Evolutionary conservation across 2,888 invertebrate genomes (phyloP).

Genomic region (Altica lythri): DNA sequence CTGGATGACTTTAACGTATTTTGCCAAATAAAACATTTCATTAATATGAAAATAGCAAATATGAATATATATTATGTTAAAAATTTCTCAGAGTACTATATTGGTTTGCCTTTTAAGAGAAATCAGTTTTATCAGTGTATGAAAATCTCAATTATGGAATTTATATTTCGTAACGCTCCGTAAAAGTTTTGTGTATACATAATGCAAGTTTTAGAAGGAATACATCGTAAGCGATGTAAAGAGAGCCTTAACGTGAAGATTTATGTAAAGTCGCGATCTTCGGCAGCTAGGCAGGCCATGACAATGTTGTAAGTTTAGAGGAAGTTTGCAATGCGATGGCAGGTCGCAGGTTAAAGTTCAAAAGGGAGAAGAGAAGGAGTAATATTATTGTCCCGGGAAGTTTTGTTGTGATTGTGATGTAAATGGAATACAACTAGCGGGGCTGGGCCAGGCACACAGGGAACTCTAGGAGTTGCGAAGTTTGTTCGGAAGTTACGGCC

Average conservation of each 20-base stretch:
- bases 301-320: slow-evolving; percentile 15
- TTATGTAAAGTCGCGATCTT: slow-evolving; percentile 21
- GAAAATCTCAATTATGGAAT: slow-evolving; percentile 8
- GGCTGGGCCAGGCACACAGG: slow-evolving; percentile 22
- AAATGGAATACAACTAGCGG: slow-evolving; percentile 33
- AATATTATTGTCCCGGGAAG: slow-evolving; percentile 33
- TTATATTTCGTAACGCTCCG: slow-evolving; percentile 5
- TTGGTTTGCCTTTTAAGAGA: too few relatives aligned
- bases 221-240: slow-evolving; percentile 16
- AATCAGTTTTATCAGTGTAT: too few relatives aligned
- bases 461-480: slow-evolving; percentile 28
- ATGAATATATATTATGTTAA: too few relatives aligned
- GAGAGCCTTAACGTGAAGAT: slow-evolving; percentile 13
- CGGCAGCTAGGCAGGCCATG: slow-evolving; percentile 18
- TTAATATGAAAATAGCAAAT: too few relatives aligned
- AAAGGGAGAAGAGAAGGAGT: slow-evolving; percentile 26
- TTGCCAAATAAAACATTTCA: too few relatives aligned
- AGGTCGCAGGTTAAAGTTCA: slow-evolving; percentile 30
- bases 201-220: slow-evolving; percentile 2
- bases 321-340: slow-evolving; percentile 5
- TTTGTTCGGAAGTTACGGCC: slow-evolving; percentile 25
- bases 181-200: slow-evolving; percentile 11
- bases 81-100: too few relatives aligned
- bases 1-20: too few relatives aligned
- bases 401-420: slow-evolving; percentile 35